Base-by-base conservation (phyloP, 2,797 vertebrate species). In the Trachops cirrhosus region DNA sequence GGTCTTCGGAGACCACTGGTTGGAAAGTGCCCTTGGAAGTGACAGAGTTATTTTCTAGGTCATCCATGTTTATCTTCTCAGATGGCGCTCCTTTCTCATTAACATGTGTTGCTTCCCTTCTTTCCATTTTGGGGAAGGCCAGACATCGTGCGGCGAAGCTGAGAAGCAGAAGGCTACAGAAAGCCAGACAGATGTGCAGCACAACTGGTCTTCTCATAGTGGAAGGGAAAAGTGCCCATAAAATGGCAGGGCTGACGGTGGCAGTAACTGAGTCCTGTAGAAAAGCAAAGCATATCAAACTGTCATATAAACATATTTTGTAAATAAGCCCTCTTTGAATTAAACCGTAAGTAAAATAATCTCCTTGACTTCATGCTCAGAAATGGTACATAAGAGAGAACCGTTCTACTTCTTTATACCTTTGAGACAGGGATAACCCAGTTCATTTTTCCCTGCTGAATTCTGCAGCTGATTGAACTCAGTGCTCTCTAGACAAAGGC, bases 141-240 rank as follows among this genome's bases (percentile, higher is more conserved):
- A 98, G 91, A 84, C 98, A 98, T 89, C 62, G 96, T 44, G 88
- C 52, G 32, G 77, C 93, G 64, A 64, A 93, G 54, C 52, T 95
- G 62, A 98, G 70, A 86, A 99, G 94, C 16, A 99, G 95, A 78
- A 98, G 87, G 95, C 97, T 96, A 90, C 97, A 98, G 88, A 98
- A 96, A 96, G 97, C 64, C 91, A 98, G 12, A 3, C 44, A 98
- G 85, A 80, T 24, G 18, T 96, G 79, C 92, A 95, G 88, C 71
- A 85, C 89, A 71, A 52, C 2, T 71, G 92, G 50, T 90, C 86
- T 96, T 92, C 93, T 98, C 98, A 99, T 98, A 88, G 94, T 94
- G 96, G 96, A 97, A 85, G 94, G 67, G 71, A 90, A 62, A 48
- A 24, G 88, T 24, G 67, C n/a, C 77, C 95, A 86, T 91, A 90